Conservation (phyloP, 2,888 invertebrate genomes). For the Cataglyphis livida region DNA sequence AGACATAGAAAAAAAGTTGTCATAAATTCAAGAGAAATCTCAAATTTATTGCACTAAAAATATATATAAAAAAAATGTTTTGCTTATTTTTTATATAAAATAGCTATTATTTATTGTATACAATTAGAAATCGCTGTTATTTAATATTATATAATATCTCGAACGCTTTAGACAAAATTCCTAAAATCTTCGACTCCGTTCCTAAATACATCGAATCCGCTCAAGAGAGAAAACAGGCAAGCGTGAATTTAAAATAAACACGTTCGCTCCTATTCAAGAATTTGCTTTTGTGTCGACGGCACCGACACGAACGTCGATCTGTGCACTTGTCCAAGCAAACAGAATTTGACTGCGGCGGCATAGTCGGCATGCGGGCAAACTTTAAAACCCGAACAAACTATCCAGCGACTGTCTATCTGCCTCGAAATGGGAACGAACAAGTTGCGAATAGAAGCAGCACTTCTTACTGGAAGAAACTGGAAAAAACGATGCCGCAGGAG, state of each 20-base stretch:
- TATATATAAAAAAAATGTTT: not conserved
- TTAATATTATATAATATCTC: not conserved
- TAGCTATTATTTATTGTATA: not conserved
- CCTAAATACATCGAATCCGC: slow-evolving; percentile 10
- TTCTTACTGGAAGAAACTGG: slow-evolving; percentile 39
- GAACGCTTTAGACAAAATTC: not conserved
- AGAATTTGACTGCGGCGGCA: slow-evolving; percentile 55
- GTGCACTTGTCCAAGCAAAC: slow-evolving; percentile 50
- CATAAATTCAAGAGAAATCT: not conserved
- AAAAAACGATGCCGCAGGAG: slow-evolving; percentile 24
- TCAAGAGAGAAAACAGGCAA: slow-evolving; percentile 24
- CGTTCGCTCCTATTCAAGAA: slow-evolving; percentile 32
- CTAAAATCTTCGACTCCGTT: not conserved
- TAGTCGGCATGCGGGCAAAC: slow-evolving; percentile 33
- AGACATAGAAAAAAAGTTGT: not conserved
- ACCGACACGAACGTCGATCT: slow-evolving; percentile 43
- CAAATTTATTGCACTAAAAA: not conserved
- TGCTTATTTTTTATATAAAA: not conserved
- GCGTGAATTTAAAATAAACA: slow-evolving; percentile 52
- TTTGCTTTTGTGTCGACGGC: slow-evolving; percentile 23
- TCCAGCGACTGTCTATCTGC: slow-evolving; percentile 35
- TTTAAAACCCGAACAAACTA: slow-evolving; percentile 57
- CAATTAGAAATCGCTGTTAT: not conserved
- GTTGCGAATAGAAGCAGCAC: slow-evolving; percentile 45
- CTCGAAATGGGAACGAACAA: slow-evolving; percentile 31